Conservation (phyloP, 2,113 vertebrate species). For the Cinclus cinclus region DNA sequence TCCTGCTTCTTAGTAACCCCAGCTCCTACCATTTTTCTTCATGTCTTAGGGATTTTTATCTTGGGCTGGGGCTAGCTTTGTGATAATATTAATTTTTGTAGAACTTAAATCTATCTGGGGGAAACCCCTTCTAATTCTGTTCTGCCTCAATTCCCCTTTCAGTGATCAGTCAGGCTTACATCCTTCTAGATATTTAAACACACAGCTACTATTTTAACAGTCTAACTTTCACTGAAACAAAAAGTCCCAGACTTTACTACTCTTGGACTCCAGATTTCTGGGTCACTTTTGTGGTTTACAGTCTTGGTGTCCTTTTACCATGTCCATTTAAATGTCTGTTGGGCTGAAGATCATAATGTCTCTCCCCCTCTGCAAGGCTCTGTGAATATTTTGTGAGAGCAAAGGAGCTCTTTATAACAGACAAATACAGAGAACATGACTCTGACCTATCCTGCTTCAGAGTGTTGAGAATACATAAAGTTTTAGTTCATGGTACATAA, state of each 20-base stretch:
- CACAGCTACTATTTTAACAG: background rate
- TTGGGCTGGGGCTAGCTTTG: background rate
- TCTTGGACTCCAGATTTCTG: background rate
- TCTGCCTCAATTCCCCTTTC: background rate
- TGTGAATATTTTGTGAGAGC: background rate
- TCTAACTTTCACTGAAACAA: background rate
- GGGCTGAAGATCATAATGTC: background rate
- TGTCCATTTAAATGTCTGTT: background rate
- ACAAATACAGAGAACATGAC: background rate
- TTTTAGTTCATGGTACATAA: background rate
- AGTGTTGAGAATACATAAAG: background rate
- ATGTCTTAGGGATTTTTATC: background rate
- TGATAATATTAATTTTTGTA: background rate
- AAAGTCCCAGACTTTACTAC: background rate
- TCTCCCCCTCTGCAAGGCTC: background rate
- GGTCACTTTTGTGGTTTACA: background rate
- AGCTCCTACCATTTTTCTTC: background rate
- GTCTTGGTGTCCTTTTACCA: background rate
- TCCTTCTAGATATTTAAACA: background rate
- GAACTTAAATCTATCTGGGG: background rate
- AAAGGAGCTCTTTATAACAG: background rate
- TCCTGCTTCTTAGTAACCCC: background rate
- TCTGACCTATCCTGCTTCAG: background rate
- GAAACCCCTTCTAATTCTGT: background rate
- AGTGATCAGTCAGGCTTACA: background rate